phyloP scores from a whole-genome alignment of 1,140 invertebrate genomes.

The Arctopsyche grandis region DNA sequence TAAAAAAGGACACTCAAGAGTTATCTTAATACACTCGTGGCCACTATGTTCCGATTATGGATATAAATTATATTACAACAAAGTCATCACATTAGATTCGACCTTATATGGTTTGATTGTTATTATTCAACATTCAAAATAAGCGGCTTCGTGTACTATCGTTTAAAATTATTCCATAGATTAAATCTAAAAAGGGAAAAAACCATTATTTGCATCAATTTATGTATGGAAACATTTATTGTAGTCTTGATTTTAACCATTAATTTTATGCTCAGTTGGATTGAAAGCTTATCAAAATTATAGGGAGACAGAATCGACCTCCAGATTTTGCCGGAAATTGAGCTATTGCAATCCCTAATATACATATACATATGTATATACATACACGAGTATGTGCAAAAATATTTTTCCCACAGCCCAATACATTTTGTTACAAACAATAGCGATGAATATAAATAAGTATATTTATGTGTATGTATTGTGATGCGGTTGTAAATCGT shows the following conservation, averaged over 20 bases:
- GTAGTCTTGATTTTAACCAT: neutral
- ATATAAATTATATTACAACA: no score
- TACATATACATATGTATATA: neutral
- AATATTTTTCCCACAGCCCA: neutral
- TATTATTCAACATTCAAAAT: neutral
- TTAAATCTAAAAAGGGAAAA: neutral
- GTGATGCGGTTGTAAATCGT: neutral
- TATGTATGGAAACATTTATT: neutral
- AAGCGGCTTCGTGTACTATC: neutral
- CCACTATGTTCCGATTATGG: no score
- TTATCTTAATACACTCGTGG: no score
- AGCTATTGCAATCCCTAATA: neutral
- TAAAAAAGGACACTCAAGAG: no score
- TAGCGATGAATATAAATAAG: neutral
- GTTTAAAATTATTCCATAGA: neutral
- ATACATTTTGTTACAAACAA: neutral
- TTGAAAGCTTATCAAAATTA: neutral
- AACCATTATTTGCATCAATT: neutral
- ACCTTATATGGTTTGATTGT: no score
- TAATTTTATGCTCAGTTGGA: neutral
- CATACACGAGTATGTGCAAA: neutral
- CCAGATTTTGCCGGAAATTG: neutral
- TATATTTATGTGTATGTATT: neutral
- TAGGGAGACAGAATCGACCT: neutral
- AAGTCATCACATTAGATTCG: no score